Evolutionary conservation across 2,888 invertebrate genomes (phyloP).

Genomic region (Euzophera pinguis): DNA sequence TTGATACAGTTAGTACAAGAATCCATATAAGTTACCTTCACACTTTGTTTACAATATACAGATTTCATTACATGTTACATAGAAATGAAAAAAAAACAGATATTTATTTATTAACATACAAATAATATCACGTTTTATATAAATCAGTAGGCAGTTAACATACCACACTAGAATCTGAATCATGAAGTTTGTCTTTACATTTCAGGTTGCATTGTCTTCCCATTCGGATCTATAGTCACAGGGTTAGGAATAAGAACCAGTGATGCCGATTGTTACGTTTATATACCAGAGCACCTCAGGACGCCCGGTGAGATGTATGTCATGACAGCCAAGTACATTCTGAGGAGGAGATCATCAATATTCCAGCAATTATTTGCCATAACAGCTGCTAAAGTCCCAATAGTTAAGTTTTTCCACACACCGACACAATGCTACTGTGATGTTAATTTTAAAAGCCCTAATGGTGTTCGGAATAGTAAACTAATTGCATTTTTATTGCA

Average conservation of each 20-base stretch:
- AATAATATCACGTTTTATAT: too few relatives aligned
- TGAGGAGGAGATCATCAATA: slow-evolving; percentile 43
- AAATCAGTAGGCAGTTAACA: too few relatives aligned
- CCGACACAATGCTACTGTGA: slow-evolving; percentile 83
- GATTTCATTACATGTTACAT: too few relatives aligned
- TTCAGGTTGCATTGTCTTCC: slow-evolving; percentile 57
- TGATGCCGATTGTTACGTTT: slow-evolving; percentile 86
- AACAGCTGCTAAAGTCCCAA: slow-evolving; percentile 85
- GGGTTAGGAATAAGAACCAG: slow-evolving; percentile 84
- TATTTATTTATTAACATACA: too few relatives aligned
- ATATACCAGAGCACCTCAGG: slow-evolving; percentile 42
- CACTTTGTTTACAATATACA: too few relatives aligned
- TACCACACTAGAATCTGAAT: too few relatives aligned
- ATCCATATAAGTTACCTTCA: too few relatives aligned
- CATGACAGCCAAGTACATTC: slow-evolving; percentile 44
- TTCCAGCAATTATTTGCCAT: slow-evolving; percentile 81
- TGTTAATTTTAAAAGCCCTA: slow-evolving; percentile 83
- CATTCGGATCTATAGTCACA: slow-evolving; percentile 87
- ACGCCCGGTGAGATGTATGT: slow-evolving; percentile 25
- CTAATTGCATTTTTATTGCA: slow-evolving; percentile 80
- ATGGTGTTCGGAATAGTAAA: slow-evolving; percentile 84
- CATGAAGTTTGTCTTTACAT: too few relatives aligned
- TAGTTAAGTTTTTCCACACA: slow-evolving; percentile 84
- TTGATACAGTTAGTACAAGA: not conserved
- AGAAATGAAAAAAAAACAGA: too few relatives aligned